Evolutionary conservation across 2,888 invertebrate species (phyloP).

Genomic region (Thysanoteuthis rhombus): DNA sequence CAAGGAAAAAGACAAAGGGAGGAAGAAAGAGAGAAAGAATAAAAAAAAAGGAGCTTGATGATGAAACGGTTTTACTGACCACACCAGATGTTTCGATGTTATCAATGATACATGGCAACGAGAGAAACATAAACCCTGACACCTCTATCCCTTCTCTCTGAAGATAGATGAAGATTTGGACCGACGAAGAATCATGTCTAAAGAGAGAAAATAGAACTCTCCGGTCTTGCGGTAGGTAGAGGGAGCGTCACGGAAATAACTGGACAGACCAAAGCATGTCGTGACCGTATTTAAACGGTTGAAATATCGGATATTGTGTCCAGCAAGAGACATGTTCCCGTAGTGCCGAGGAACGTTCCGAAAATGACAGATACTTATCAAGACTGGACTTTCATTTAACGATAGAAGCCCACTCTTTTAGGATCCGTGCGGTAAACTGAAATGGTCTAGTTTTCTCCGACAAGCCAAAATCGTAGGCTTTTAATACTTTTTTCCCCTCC

Average conservation of each 20-base stretch:
- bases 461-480: no score
- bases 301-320: not conserved
- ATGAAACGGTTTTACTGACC: not conserved
- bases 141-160: no score
- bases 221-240: not conserved
- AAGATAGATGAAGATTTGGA: not conserved
- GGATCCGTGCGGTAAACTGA: no score
- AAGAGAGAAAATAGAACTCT: not conserved
- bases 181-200: not conserved
- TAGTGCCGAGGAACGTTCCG: not conserved
- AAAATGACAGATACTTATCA: not conserved
- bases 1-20: not conserved
- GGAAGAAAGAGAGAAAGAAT: not conserved
- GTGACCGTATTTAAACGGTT: not conserved
- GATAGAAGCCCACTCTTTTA: no score
- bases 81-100: not conserved
- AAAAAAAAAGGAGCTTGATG: no score
- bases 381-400: no score
- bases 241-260: not conserved
- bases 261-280: not conserved
- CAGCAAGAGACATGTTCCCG: not conserved
- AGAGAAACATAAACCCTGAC: not conserved
- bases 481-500: no score
- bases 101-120: not conserved
- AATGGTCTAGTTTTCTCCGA: no score